Evolutionary conservation across 2,888 invertebrate genomes (phyloP), one percentile per base, ranked within the genome.

Genomic region (Exephanes ischioxanthus): DNA sequence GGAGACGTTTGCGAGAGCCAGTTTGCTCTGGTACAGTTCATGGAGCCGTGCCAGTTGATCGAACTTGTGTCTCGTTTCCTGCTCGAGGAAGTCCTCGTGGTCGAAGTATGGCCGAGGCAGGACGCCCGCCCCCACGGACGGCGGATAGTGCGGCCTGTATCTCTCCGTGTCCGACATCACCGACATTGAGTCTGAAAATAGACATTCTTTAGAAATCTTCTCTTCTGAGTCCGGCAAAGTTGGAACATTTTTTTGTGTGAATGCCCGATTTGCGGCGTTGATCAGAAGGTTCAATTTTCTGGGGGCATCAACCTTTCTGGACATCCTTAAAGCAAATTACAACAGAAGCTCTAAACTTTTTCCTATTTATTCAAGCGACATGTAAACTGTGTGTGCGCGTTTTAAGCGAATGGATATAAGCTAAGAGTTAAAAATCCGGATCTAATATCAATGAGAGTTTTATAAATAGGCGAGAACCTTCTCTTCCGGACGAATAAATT

Each of bases 11-110:
- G 97, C 97, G 94, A 97, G 96, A 80, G 97, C 96, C 90, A 97
- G 95, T 92, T 97, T 96, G 87, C 97, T 97, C 89, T 97, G 96
- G 92, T 97, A 98, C 68, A 97, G 95, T 94, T 98, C 97, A 90
- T 97, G 97, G 88, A 98, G 95, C 87, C 96, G 96, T 86, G 97
- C 96, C 91, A 98, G 94, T 93, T 98, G 97, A 92, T 98, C 97
- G 91, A 98, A 96, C 95, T 97, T 96, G 91, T 95, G 94, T 90
- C 94, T 94, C 84, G 92, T 94, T 87, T 94, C 94, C 87, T 94
- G 94, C 76, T 92, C 95, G 94, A 91, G 95, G 94, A 88, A 95
- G 94, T 93, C 95, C 94, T 90, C 94, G 91, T 94, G 94, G 89
- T 94, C 93, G 87, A 93, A 94, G 87, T 94, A 94, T 26, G 94